Evolutionary conservation across 2,113 vertebrate species (phyloP).

Genomic region (Opisthocomus hoazin): DNA sequence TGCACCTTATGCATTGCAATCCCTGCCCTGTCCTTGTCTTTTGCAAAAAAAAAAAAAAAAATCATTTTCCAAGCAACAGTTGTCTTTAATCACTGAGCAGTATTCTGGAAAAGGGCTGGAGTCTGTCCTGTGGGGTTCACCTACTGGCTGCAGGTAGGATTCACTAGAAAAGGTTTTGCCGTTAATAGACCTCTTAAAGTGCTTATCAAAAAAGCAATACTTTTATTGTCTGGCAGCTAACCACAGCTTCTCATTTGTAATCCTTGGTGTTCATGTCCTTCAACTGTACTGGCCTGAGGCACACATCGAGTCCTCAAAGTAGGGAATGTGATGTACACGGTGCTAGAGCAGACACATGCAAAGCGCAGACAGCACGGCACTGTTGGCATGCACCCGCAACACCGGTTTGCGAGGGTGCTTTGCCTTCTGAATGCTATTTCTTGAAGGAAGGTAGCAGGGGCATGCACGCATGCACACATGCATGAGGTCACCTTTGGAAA

Average conservation of each 20-base stretch:
- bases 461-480: too few species aligned
- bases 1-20: neutral
- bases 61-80: neutral
- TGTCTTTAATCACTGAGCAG: neutral
- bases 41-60: neutral
- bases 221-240: neutral
- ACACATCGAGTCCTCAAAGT: rapidly evolving
- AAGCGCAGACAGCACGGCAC: rapidly evolving
- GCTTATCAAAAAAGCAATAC: neutral
- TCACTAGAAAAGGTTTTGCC: neutral
- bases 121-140: neutral
- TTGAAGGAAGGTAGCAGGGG: neutral
- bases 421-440: rapidly evolving
- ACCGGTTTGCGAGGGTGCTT: rapidly evolving
- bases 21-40: neutral
- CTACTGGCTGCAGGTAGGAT: neutral
- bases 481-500: neutral
- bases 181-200: neutral
- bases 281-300: neutral
- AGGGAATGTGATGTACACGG: neutral
- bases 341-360: neutral
- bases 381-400: rapidly evolving
- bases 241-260: neutral
- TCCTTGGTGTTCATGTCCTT: neutral
- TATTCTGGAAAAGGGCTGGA: neutral